Conservation (phyloP, 2,113 vertebrate species). For the Mobula birostris region DNA sequence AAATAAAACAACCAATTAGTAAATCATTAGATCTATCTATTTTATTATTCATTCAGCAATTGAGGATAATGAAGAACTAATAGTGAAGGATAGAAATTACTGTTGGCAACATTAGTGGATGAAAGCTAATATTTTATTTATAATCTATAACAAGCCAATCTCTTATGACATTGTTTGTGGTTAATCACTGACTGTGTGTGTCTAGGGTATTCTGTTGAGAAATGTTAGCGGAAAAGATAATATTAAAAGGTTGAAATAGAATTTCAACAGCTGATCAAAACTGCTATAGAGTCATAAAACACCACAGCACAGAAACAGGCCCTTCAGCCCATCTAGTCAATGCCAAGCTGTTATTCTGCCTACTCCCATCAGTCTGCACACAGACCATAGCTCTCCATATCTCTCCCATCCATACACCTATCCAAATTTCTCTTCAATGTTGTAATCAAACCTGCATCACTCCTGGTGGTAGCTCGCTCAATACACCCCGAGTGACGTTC, state of each 20-base stretch:
- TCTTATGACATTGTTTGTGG: neutral
- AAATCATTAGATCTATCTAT: neutral
- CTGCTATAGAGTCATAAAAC: no score
- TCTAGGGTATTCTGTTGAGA: neutral
- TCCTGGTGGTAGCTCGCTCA: no score
- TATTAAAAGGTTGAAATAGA: neutral
- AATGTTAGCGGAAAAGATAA: neutral
- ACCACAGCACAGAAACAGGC: no score
- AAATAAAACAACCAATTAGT: neutral
- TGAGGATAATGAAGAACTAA: neutral
- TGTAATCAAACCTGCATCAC: no score
- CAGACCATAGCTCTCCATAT: no score
- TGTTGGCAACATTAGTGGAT: neutral
- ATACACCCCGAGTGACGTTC: no score
- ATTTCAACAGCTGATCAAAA: neutral
- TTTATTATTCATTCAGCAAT: slow-evolving; percentile 9
- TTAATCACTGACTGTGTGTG: neutral
- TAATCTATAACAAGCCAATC: neutral
- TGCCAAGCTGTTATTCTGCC: no score
- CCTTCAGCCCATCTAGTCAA: no score
- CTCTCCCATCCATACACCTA: no score
- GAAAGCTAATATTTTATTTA: slow-evolving; percentile 29
- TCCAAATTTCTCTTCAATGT: no score
- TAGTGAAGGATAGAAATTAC: neutral
- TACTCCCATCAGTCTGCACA: no score